Evolutionary conservation across 2,888 invertebrate genomes (phyloP).

Genomic region (Nomada hirtipes): DNA sequence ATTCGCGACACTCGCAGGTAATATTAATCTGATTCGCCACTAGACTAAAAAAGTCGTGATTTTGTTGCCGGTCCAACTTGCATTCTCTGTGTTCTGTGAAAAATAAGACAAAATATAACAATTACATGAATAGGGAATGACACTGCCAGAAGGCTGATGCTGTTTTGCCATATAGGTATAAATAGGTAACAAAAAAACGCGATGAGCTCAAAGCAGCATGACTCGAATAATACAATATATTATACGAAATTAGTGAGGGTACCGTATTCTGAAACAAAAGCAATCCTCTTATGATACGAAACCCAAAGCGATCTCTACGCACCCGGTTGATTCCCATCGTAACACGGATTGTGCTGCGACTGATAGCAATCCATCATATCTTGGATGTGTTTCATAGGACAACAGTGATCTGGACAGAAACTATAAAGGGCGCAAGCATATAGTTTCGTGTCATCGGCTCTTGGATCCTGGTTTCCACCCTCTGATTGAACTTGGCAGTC

Average conservation of each 20-base stretch:
- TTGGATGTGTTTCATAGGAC: constrained; percentile 85
- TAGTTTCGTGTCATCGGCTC: constrained; percentile 86
- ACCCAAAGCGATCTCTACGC: constrained; percentile 43
- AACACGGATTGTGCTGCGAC: constrained; percentile 86
- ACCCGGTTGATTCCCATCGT: constrained; percentile 82
- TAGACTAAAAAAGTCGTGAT: constrained; percentile 85
- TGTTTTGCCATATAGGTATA: no score
- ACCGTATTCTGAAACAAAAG: not conserved
- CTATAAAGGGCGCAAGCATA: constrained; percentile 88
- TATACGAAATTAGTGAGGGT: constrained; percentile 14
- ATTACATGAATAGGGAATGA: not conserved
- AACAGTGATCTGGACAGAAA: constrained; percentile 89
- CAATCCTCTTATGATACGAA: constrained; percentile 39
- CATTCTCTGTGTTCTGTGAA: constrained; percentile 80
- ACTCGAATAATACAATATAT: not conserved
- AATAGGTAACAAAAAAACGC: not conserved
- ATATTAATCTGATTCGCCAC: constrained; percentile 87
- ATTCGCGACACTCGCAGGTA: constrained; percentile 85
- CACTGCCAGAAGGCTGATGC: no score
- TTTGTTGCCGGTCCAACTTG: constrained; percentile 81
- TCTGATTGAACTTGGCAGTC: constrained; percentile 85
- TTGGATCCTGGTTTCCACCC: constrained; percentile 85
- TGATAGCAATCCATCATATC: constrained; percentile 84
- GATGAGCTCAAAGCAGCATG: not conserved
- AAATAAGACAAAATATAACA: not conserved